Conservation (phyloP, 2,797 vertebrate genomes). For the Pteronotus mesoamericanus region DNA sequence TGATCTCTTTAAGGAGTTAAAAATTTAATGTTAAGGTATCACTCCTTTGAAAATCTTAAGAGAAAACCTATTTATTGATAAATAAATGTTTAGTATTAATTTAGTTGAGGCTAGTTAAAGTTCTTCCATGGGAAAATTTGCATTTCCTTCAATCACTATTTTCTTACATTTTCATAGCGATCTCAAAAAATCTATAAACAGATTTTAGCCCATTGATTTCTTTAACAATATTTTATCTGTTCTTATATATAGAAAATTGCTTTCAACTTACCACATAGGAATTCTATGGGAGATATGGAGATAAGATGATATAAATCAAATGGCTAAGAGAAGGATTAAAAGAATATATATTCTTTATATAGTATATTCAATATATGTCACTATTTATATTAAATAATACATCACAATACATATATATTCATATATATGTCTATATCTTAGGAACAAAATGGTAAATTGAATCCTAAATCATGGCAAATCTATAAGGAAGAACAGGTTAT, state of each 20-base stretch:
- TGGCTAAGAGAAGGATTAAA: neutral
- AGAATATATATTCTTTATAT: neutral
- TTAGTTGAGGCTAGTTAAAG: neutral
- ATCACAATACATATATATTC: neutral
- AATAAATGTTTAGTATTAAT: neutral
- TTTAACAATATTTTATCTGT: neutral
- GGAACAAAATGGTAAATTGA: neutral
- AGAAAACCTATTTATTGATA: neutral
- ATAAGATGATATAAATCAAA: neutral
- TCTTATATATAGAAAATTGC: neutral
- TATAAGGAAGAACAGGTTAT: neutral
- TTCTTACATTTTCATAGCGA: neutral
- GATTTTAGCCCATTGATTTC: neutral
- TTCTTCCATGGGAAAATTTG: neutral
- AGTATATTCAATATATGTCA: neutral
- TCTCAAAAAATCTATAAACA: neutral
- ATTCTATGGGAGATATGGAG: neutral
- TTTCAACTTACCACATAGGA: neutral
- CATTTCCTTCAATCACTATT: neutral
- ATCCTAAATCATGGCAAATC: neutral
- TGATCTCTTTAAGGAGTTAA: neutral
- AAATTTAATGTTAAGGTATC: neutral
- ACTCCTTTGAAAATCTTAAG: neutral
- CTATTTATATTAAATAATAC: neutral
- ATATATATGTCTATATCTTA: neutral